Evolutionary conservation across 1,140 invertebrate species (phyloP).

Genomic region (Steinernema khuongi): DNA sequence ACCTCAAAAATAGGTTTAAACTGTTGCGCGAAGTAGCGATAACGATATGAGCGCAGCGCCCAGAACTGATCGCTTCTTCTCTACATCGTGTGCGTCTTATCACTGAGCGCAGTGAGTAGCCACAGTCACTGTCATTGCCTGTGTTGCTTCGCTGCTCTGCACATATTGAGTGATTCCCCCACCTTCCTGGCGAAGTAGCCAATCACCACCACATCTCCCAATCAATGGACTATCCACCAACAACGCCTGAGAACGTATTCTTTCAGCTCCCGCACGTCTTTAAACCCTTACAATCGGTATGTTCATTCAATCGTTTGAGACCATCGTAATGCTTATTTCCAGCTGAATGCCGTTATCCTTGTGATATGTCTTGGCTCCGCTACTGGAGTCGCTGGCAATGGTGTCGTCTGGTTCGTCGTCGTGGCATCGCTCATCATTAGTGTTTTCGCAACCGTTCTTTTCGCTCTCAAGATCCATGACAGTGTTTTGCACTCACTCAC

Average conservation of each 20-base stretch:
- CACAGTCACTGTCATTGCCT: neutral
- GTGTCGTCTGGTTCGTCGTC: constrained; percentile 2
- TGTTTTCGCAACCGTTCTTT: neutral
- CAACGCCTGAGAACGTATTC: neutral
- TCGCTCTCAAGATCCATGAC: neutral
- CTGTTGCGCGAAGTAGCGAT: neutral
- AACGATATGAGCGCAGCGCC: neutral
- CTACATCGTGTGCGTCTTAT: neutral
- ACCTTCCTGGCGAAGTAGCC: neutral
- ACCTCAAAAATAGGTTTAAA: too few species aligned
- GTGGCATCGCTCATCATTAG: constrained; percentile 4
- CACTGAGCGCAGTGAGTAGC: neutral
- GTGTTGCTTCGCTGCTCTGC: neutral
- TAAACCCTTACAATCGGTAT: neutral
- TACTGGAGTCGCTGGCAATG: neutral
- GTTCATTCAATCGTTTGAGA: neutral
- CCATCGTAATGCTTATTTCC: neutral
- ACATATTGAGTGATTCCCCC: neutral
- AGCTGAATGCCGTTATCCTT: constrained; percentile 4
- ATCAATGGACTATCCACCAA: neutral
- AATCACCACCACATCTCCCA: neutral
- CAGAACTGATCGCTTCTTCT: too few species aligned
- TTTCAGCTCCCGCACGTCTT: constrained; percentile 3
- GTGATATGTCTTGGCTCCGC: constrained; percentile 2
- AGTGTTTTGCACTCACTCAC: neutral